Base-by-base conservation (phyloP, 2,797 vertebrate genomes). In the Pelochelys cantorii region DNA sequence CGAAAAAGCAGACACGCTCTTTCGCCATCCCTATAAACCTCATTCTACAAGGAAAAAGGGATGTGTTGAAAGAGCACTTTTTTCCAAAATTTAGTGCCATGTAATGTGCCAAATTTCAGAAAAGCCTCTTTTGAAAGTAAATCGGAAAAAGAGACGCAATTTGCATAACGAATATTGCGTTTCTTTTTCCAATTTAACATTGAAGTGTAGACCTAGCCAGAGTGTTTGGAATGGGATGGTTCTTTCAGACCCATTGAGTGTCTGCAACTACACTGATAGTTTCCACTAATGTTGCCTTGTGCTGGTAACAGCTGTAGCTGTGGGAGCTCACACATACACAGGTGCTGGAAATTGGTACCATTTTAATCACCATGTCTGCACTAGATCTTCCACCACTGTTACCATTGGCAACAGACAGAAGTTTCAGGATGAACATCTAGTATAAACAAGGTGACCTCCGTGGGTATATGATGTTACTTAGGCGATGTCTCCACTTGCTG, bases 281-380 rank as follows among this genome's bases (percentile, higher is more conserved):
- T 88, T 90, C 54, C 93, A 42, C 79, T 79, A 77, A 31, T 52
- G 88, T 31, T 88, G 37, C 7, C 29, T n/a, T 84, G 85, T 59
- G 55, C 6, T 93, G 83, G 87, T 84, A 86, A 27, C 79, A 90
- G 55, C 79, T 88, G 82, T 59, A 95, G 90, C 20, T 57, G 84
- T 8, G 31, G 88, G 59, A 85, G 48, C 54, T 94, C 15, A 37
- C 83, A 83, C 80, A 91, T 23, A 82, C 60, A 82, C 31, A 87
- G 60, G 37, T 37, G 17, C 20, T 87, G 83, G 87, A 93, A 94
- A 93, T 87, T 18, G 11, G 2, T 87, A 71, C 57, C 84, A 81
- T 90, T 93, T 85, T 37, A 87, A 34, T 62, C 84, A 62, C 86
- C 55, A 56, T 6, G 62, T 55, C 34, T 71, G 22, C 18, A 37